phyloP scores from a whole-genome alignment of 1,140 invertebrate species.

The Stegodyphus mimosarum region DNA sequence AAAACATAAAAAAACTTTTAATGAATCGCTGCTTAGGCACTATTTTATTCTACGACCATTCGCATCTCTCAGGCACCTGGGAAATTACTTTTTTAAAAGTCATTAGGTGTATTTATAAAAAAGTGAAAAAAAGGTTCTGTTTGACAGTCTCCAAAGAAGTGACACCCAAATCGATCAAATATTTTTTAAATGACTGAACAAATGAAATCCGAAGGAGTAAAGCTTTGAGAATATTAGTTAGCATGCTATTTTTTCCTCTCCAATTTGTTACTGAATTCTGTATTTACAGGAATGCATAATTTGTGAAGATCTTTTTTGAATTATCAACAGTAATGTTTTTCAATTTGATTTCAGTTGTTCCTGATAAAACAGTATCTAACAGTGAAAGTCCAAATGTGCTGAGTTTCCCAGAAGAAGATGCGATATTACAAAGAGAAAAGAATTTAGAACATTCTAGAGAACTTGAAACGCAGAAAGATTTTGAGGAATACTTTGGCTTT shows the following conservation, averaged over 20 bases:
- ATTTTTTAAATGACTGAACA: too few relatives aligned
- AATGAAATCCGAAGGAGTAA: too few relatives aligned
- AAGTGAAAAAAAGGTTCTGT: too few relatives aligned
- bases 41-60: too few relatives aligned
- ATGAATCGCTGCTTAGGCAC: too few relatives aligned
- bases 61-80: too few relatives aligned
- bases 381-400: background rate
- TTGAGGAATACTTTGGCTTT: conserved; percentile 87
- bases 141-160: too few relatives aligned
- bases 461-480: conserved; percentile 74
- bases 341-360: conserved; percentile 13
- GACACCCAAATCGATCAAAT: too few relatives aligned
- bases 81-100: too few relatives aligned
- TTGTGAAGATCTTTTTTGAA: background rate
- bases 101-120: too few relatives aligned
- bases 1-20: too few relatives aligned
- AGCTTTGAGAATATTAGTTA: too few relatives aligned
- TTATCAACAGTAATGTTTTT: background rate
- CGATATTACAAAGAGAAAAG: conserved; percentile 51
- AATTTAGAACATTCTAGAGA: conserved; percentile 68
- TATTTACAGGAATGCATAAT: background rate
- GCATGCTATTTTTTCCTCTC: background rate
- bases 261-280: background rate
- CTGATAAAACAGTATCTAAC: conserved; percentile 6
- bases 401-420: background rate